Evolutionary conservation across 2,113 vertebrate species (phyloP), one percentile per base, ranked within the genome.

Genomic region (Takifugu bimaculatus): DNA sequence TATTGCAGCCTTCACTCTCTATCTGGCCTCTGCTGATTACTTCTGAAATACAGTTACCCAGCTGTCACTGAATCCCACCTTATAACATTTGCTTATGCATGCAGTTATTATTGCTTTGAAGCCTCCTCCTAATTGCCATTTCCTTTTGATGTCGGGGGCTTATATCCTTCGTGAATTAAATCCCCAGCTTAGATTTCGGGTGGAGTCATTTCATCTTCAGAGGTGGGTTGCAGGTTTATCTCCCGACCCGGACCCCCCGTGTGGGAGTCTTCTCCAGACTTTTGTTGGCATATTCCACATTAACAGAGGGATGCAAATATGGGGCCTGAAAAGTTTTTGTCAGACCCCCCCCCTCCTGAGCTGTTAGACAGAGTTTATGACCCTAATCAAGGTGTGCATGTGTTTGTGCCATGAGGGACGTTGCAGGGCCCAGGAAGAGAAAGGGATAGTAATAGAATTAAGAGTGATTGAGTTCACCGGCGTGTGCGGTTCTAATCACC

Each of bases 131-230:
- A 70, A 83, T 79, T 83, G 67, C 42, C 35, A 44, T 68, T 80
- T 75, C 42, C 60, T 71, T 88, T 81, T 85, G 72, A 86, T 84
- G 80, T 73, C 51, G 11, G 55, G 14, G 15, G 13, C 49, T 71
- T 32, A 54, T 70, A 50, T 44, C 59, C 56, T 25, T 53, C 48
- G 71, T 56, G 26, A 73, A 84, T 72, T 42, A 65, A 77, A 67
- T 45, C 48, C 43, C 65, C 50, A 29, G 47, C 79, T 75, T 60
- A 57, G 62, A 80, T 76, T 76, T 74, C 54, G 29, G 14, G 12
- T 28, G 3, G 60, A 69, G 61, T 74, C 62, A 74, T 79, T 84
- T 87, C 29, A 77, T 62, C 78, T 63, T 75, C 77, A 81, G 68
- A 50, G 60, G 35, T 27, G 54, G 47, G 56, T 63, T 75, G 48